Evolutionary conservation across 2,113 vertebrate genomes (phyloP).

Genomic region (Astur gentilis): DNA sequence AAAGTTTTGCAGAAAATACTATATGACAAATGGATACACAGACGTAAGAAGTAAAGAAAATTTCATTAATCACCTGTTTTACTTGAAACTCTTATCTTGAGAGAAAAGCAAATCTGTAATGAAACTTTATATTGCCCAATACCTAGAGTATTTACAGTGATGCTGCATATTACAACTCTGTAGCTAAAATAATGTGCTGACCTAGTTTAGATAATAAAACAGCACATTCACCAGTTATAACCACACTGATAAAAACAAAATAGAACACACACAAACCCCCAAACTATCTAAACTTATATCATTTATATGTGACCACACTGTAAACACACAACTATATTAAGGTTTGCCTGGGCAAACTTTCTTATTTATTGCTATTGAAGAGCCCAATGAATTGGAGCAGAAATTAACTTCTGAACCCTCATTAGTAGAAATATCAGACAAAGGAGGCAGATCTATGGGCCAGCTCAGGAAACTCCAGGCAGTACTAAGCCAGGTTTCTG

Average conservation of each 20-base stretch:
- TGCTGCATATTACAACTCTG: not conserved
- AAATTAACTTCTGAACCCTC: not conserved
- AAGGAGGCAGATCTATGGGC: not conserved
- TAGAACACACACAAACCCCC: not conserved
- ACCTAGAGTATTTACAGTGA: not conserved
- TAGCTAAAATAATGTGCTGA: conserved; percentile 16
- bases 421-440: not conserved
- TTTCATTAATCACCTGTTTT: not conserved
- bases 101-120: not conserved
- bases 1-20: not conserved
- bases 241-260: not conserved
- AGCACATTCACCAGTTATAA: not conserved
- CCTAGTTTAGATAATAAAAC: conserved; percentile 26
- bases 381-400: not conserved
- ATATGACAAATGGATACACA: not conserved
- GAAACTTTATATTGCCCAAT: not conserved
- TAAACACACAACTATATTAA: not conserved
- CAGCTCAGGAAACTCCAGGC: not conserved
- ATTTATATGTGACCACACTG: not conserved
- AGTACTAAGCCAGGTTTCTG: not conserved
- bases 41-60: not conserved
- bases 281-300: not conserved
- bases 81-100: not conserved
- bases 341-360: not conserved
- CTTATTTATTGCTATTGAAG: not conserved